A percentile compares a stretch with the other conserved stretches of the same genome.
phyloP scores from a whole-genome alignment of 2,113 vertebrate genomes.

The Ibidorhyncha struthersii region DNA sequence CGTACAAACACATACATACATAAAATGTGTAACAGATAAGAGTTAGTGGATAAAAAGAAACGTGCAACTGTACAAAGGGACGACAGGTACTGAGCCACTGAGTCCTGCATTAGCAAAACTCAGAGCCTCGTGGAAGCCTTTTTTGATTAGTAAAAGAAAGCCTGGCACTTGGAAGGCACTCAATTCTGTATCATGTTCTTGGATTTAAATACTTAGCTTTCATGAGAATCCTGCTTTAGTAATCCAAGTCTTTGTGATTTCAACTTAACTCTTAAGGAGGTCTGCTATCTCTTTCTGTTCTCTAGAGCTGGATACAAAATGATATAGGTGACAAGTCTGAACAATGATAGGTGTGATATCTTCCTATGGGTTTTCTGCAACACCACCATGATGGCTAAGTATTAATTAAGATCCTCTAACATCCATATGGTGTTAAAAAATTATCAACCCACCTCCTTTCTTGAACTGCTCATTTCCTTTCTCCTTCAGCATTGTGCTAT shows the following conservation, averaged over 20 bases:
- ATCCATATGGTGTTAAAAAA: background rate
- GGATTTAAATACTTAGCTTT: background rate
- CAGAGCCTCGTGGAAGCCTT: background rate
- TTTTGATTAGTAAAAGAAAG: background rate
- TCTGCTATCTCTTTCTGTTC: background rate
- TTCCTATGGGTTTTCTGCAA: background rate
- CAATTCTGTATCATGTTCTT: background rate
- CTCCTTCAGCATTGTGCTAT: constrained; percentile 87
- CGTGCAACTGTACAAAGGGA: background rate
- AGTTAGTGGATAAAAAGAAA: background rate
- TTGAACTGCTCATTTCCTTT: constrained; percentile 91
- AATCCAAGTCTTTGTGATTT: background rate
- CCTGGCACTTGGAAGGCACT: background rate
- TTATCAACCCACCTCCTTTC: constrained; percentile 80
- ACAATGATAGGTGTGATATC: background rate
- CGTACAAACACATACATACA: background rate
- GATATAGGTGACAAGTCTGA: background rate
- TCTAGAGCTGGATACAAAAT: background rate
- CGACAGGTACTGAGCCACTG: background rate
- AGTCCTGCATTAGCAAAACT: background rate
- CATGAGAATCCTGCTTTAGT: background rate
- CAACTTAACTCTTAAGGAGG: background rate
- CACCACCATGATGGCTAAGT: background rate
- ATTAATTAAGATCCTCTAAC: background rate
- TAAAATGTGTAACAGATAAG: background rate